These are phyloP conservation scores for Platichthys stellatus DNA, from an alignment of 2,113 vertebrate species.

Conservation along the genomic window DNA sequence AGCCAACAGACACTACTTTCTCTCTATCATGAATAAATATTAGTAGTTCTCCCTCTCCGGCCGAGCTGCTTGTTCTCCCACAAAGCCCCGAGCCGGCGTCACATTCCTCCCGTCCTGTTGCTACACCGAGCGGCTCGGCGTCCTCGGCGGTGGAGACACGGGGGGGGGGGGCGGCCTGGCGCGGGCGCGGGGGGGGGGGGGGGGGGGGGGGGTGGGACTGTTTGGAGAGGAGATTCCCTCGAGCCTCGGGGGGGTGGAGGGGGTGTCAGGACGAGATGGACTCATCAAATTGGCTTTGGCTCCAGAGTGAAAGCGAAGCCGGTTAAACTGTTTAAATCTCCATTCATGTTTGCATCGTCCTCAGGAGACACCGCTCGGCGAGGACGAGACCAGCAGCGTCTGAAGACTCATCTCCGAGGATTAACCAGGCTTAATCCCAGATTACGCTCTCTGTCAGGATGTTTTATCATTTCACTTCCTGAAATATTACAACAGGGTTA, in stretches of 20 bases:
- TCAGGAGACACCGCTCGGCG: not conserved
- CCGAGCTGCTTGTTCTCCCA: constrained; percentile 59
- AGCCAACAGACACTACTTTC: constrained; percentile 79
- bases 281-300: constrained; percentile 65
- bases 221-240: too few species aligned
- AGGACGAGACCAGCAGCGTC: not conserved
- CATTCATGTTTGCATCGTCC: constrained; percentile 31
- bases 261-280: constrained; percentile 66
- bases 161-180: constrained; percentile 39
- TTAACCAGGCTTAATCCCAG: not conserved
- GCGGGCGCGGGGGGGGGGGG: constrained; percentile 37
- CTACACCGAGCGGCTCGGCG: constrained; percentile 56
- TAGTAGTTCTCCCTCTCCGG: constrained; percentile 75
- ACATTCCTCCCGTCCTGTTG: constrained; percentile 77
- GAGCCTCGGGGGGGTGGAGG: not conserved
- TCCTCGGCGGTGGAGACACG: constrained; percentile 26
- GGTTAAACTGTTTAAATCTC: constrained; percentile 36
- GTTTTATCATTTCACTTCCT: not conserved
- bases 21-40: constrained; percentile 87
- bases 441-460: not conserved
- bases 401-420: not conserved
- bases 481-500: not conserved
- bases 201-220: constrained; percentile 22
- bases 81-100: constrained; percentile 56
- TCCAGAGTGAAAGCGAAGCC: constrained; percentile 11